Evolutionary conservation across 1,140 invertebrate species (phyloP).

Genomic region (Hycleus cichorii): DNA sequence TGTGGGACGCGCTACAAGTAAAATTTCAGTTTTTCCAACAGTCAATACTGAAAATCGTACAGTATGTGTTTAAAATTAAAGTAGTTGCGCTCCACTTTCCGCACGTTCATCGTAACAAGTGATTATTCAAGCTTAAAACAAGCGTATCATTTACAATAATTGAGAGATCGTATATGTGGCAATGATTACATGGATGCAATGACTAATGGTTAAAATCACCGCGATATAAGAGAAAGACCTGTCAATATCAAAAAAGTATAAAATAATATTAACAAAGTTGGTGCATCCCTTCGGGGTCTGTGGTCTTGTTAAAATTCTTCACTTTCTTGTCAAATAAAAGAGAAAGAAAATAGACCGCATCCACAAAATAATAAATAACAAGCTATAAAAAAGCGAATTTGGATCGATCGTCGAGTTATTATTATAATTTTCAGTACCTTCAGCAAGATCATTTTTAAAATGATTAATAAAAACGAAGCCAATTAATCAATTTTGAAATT

Average conservation of each 20-base stretch:
- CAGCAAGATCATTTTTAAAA: neutral
- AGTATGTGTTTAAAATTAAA: neutral
- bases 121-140: constrained; percentile 5
- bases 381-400: neutral
- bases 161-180: constrained; percentile 23
- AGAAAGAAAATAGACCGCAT: constrained; percentile 14
- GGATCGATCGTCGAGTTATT: neutral
- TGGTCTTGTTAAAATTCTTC: constrained; percentile 24
- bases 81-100: constrained; percentile 1
- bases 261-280: too few relatives aligned
- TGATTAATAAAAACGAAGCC: neutral
- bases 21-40: neutral
- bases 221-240: constrained; percentile 7
- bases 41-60: too few relatives aligned
- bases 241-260: constrained; percentile 10
- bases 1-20: constrained; percentile 33
- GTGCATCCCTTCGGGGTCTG: constrained; percentile 7
- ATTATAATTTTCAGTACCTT: constrained; percentile 7
- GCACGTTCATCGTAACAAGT: constrained; percentile 7
- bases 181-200: constrained; percentile 27
- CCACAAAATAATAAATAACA: constrained; percentile 2
- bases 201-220: constrained; percentile 24
- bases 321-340: constrained; percentile 1
- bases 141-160: constrained; percentile 25
- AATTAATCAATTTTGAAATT: too few relatives aligned